Conservation (phyloP, 2,888 invertebrate species). For the Tipula lateralis region DNA sequence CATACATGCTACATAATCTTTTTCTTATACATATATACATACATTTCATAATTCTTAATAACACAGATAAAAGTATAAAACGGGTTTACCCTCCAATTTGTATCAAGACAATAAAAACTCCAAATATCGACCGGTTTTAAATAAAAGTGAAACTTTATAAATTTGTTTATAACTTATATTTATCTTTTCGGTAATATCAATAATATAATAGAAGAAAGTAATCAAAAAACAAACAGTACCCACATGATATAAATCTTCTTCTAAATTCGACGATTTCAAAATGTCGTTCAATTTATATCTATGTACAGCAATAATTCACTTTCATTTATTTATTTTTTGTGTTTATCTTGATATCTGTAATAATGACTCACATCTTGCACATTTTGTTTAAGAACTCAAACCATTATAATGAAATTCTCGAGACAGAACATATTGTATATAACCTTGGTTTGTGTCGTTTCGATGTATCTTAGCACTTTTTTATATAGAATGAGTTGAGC, state of each 20-base stretch:
- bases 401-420: neutral
- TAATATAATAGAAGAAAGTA: neutral
- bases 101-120: neutral
- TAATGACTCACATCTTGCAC: neutral
- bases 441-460: neutral
- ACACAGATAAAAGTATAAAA: neutral
- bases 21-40: too few species aligned
- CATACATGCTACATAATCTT: neutral
- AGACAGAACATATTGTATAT: too few species aligned
- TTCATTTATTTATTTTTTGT: neutral
- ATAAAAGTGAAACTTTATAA: slow-evolving; percentile 19
- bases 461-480: neutral
- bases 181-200: neutral
- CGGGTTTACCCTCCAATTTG: neutral
- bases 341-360: neutral
- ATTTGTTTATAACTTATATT: neutral
- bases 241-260: neutral
- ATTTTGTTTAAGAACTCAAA: neutral
- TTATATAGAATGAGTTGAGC: neutral
- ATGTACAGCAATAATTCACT: neutral
- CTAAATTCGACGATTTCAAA: neutral
- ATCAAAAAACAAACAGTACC: neutral
- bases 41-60: neutral
- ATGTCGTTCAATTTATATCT: neutral
- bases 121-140: slow-evolving; percentile 21